These are phyloP conservation scores for Cheilinus undulatus DNA, from an alignment of 2,113 vertebrate genomes.

Conservation along the genomic window DNA sequence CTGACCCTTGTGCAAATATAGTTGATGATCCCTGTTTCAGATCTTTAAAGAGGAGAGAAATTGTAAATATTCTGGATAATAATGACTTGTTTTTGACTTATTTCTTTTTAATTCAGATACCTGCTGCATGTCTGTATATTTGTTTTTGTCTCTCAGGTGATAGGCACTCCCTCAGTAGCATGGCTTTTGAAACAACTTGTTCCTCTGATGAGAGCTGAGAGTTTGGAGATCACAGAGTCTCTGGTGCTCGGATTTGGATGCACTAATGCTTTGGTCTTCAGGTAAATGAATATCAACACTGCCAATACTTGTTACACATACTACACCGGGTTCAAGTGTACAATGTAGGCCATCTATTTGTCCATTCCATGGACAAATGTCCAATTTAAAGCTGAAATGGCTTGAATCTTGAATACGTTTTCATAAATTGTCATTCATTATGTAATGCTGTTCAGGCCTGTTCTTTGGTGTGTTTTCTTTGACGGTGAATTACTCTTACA, in stretches of 20 bases:
- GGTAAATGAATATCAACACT: constrained; percentile 80
- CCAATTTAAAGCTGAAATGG: not conserved
- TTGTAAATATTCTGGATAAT: not conserved
- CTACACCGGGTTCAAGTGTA: not conserved
- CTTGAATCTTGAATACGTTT: not conserved
- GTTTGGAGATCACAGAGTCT: constrained; percentile 98
- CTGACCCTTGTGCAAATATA: no score
- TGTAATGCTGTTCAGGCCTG: no score
- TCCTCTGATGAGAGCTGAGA: constrained; percentile 97
- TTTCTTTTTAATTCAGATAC: not conserved
- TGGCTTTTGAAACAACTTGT: constrained; percentile 96
- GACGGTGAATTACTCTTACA: not conserved
- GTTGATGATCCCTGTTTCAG: no score
- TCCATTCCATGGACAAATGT: not conserved
- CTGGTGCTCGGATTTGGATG: constrained; percentile 97
- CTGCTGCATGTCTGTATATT: not conserved
- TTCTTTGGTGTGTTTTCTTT: not conserved
- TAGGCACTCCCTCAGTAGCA: constrained; percentile 95
- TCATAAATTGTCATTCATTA: no score
- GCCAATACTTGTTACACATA: not conserved
- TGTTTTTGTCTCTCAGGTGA: constrained; percentile 83
- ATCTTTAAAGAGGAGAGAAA: not conserved
- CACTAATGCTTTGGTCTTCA: constrained; percentile 98
- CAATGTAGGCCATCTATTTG: not conserved
- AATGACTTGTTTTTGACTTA: no score